Evolutionary conservation across 2,113 vertebrate genomes (phyloP).

Genomic region (Neomonachus schauinslandi): DNA sequence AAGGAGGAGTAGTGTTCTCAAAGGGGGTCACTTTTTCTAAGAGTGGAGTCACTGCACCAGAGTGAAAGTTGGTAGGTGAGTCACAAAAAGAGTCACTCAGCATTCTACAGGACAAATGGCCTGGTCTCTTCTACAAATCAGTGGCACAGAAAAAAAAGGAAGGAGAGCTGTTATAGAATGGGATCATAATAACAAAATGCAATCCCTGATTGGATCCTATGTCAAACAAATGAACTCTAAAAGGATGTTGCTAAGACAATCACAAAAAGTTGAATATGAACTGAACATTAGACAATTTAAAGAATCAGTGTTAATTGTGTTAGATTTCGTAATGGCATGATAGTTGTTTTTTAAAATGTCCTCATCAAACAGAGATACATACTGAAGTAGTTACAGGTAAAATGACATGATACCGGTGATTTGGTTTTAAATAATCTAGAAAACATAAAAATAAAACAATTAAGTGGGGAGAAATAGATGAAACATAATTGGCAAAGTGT

Average conservation of each 20-base stretch:
- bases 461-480: background rate
- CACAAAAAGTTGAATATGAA: background rate
- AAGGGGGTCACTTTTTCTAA: background rate
- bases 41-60: background rate
- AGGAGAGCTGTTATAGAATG: background rate
- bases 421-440: conserved; percentile 71
- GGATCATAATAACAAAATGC: background rate
- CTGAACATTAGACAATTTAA: background rate
- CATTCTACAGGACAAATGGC: background rate
- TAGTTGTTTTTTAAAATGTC: background rate
- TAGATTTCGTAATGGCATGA: conserved; percentile 22
- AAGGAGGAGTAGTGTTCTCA: background rate
- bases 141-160: background rate
- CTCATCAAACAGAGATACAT: conserved; percentile 50
- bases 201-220: background rate
- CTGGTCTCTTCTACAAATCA: background rate
- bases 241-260: background rate
- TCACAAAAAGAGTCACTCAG: background rate
- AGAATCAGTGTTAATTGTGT: conserved; percentile 43
- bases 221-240: conserved; percentile 37
- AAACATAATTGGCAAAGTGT: conserved; percentile 38
- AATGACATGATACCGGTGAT: background rate
- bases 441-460: conserved; percentile 67
- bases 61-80: background rate
- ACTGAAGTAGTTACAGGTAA: conserved; percentile 55